Base-by-base conservation (phyloP, 2,888 invertebrate species). In the Heliconius aoede region DNA sequence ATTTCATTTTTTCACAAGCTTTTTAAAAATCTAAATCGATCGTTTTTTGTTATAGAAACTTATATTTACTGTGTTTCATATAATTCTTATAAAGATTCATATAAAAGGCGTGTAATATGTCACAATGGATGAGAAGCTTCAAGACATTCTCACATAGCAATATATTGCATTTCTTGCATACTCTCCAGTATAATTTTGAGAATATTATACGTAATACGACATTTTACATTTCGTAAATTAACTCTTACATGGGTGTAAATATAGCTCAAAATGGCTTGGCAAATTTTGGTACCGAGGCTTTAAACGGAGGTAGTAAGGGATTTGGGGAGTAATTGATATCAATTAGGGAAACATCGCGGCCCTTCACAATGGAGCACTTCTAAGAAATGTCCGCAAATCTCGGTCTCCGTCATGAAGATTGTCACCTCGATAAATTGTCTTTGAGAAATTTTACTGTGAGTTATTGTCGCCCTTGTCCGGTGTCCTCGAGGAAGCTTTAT, bases 281-380 rank as follows among this genome's bases (percentile, higher is more conserved):
- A 40, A 15, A 15, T 40, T 40, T 40, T 40, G 40, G 40, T 40
- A 15, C 4, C 4, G 36, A 40, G 13, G 18, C 30, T 28, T 36
- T 11, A 36, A 36, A 36, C n/a, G 62, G 64, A 40, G 73, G 51
- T 18, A 36, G 72, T 75, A 68, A 55, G 72, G 69, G 67, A 78
- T 75, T 77, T 64, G 58, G 60, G 55, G 73, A 68, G 86, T 90
- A 91, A 92, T 92, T 92, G 91, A 90, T 91, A 92, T 90, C 90
- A 91, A 91, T 91, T 91, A 90, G 85, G 86, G 81, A 83, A 85
- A 84, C 82, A 86, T 83, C 82, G 86, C 86, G 81, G 84, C 85
- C 82, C 82, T 83, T 85, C 85, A 86, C 89, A 88, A 89, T 89
- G 84, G 87, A 85, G 83, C 86, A 85, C 81, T 82, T 81, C 81